Conservation (phyloP, 2,113 vertebrate genomes). For the Cephalophus harveyi region DNA sequence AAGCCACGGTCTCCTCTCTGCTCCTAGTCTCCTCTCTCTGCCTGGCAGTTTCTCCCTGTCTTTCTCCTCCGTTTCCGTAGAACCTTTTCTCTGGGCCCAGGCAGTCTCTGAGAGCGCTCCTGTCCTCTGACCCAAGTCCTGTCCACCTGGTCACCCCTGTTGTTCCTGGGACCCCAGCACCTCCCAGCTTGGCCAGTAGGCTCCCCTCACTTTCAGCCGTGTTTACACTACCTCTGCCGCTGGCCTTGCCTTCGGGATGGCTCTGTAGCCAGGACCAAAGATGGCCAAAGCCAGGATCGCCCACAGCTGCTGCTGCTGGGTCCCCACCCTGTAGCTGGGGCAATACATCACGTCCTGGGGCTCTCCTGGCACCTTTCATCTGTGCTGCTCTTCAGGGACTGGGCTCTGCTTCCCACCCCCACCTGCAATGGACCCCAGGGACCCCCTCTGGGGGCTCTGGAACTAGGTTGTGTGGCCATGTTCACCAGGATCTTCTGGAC, state of each 20-base stretch:
- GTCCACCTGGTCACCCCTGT: too few species aligned
- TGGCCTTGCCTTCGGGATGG: background rate
- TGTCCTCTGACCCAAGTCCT: background rate
- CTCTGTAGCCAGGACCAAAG: background rate
- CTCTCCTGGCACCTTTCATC: background rate
- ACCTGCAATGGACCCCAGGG: background rate
- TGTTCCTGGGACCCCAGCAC: background rate
- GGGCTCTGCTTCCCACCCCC: background rate
- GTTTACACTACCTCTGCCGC: conserved; percentile 15
- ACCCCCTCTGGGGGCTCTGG: background rate
- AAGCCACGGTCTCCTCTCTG: background rate
- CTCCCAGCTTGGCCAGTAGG: background rate
- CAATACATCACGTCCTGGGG: background rate
- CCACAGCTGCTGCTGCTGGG: background rate
- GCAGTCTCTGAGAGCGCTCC: background rate
- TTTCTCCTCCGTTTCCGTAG: background rate
- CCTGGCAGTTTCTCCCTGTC: background rate
- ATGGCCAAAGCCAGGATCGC: background rate
- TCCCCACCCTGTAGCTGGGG: background rate
- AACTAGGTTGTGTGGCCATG: background rate
- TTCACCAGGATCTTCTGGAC: background rate
- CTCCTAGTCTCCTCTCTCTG: background rate
- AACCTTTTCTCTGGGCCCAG: background rate
- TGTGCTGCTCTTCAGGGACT: background rate
- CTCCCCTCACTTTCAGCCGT: background rate